Conservation (phyloP, 2,797 vertebrate species). For the Euphonia xanthogaster region DNA sequence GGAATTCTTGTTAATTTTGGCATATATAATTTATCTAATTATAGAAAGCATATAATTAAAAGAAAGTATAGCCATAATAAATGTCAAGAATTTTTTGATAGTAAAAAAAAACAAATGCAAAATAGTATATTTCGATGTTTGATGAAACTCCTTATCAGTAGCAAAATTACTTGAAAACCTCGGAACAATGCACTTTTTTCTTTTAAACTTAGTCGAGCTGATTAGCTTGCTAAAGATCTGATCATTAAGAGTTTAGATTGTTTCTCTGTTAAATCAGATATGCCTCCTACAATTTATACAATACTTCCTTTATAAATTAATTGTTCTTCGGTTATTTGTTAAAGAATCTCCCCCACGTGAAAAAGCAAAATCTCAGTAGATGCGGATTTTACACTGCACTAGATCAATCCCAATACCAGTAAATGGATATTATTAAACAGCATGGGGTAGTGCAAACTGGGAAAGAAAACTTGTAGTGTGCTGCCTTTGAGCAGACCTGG, state of each 20-base stretch:
- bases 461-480: slow-evolving; percentile 88
- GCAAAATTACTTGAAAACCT: slow-evolving; percentile 63
- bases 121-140: slow-evolving; percentile 29
- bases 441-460: slow-evolving; percentile 89
- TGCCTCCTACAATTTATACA: slow-evolving; percentile 63
- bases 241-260: slow-evolving; percentile 67
- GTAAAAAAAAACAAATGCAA: slow-evolving; percentile 32
- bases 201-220: slow-evolving; percentile 50
- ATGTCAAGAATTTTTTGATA: slow-evolving; percentile 28
- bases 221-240: slow-evolving; percentile 62
- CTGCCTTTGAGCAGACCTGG: slow-evolving; percentile 86
- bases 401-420: slow-evolving; percentile 92
- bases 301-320: slow-evolving; percentile 81
- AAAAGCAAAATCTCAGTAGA: slow-evolving; percentile 83
- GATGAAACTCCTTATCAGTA: slow-evolving; percentile 40
- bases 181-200: slow-evolving; percentile 36
- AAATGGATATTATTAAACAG: slow-evolving; percentile 98
- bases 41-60: slow-evolving; percentile 39
- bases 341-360: slow-evolving; percentile 81
- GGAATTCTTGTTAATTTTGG: slow-evolving; percentile 62
- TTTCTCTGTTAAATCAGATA: slow-evolving; percentile 70
- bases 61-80: slow-evolving; percentile 50
- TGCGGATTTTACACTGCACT: slow-evolving; percentile 84
- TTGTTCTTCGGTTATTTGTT: slow-evolving; percentile 81
- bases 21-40: slow-evolving; percentile 65